Evolutionary conservation across 2,888 invertebrate genomes (phyloP).

Genomic region (Ormyrus pomaceus): DNA sequence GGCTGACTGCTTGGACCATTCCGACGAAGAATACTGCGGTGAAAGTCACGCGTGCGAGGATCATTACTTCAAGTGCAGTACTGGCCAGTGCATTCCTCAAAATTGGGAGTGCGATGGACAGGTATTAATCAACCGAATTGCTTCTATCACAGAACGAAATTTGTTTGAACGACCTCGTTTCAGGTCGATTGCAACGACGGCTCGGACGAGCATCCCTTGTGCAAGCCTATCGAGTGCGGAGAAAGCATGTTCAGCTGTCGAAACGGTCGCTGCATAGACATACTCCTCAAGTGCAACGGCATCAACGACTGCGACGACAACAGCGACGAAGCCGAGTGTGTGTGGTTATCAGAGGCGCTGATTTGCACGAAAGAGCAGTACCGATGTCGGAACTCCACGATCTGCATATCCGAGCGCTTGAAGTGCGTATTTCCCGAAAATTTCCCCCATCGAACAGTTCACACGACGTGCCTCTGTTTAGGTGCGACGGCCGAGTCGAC

Average conservation of each 20-base stretch:
- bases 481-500: conserved; percentile 82
- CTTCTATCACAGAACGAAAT: no score
- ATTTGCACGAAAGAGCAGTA: conserved; percentile 64
- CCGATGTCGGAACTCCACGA: conserved; percentile 62
- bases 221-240: conserved; percentile 65
- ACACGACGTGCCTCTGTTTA: conserved; percentile 62
- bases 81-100: conserved; percentile 72
- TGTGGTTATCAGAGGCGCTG: background rate
- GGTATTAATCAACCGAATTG: conserved; percentile 41
- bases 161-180: background rate
- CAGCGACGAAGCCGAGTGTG: conserved; percentile 76
- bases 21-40: conserved; percentile 82
- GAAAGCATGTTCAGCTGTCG: conserved; percentile 75
- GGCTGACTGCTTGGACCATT: conserved; percentile 85
- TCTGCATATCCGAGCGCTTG: conserved; percentile 65
- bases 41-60: conserved; percentile 61
- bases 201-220: conserved; percentile 69
- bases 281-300: conserved; percentile 78
- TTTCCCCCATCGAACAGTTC: no score
- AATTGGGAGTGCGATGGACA: conserved; percentile 75
- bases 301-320: conserved; percentile 79
- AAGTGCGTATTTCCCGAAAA: conserved; percentile 59
- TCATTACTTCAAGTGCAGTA: conserved; percentile 68
- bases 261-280: conserved; percentile 79
- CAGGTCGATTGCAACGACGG: conserved; percentile 70